These are phyloP conservation scores for Syrphus vitripennis DNA, from an alignment of 2,888 invertebrate species.

Conservation along the genomic window DNA sequence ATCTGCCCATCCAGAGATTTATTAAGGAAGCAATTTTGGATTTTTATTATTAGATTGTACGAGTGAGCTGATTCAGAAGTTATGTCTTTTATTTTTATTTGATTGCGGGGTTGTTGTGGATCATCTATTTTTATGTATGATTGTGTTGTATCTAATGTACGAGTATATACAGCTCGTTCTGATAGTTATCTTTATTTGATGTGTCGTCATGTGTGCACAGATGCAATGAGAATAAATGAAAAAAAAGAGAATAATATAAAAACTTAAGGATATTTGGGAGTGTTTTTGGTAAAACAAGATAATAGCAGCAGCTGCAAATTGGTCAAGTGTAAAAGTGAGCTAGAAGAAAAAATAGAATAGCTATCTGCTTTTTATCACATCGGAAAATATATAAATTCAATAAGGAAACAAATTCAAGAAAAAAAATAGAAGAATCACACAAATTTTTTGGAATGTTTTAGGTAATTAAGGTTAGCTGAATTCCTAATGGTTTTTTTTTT, in stretches of 20 bases:
- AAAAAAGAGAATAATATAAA: not conserved
- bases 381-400: not conserved
- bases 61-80: conserved; percentile 42
- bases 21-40: conserved; percentile 67
- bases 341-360: not conserved
- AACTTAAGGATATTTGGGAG: not conserved
- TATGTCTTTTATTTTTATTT: conserved; percentile 6
- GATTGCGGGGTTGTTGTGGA: conserved; percentile 27
- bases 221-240: conserved; percentile 26
- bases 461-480: too few species aligned
- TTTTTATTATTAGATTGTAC: conserved; percentile 62
- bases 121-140: not conserved
- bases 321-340: not conserved
- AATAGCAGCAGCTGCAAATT: not conserved
- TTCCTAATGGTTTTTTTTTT: too few species aligned
- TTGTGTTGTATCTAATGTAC: not conserved
- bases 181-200: conserved; percentile 54
- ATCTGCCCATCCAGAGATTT: conserved; percentile 50
- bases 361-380: not conserved
- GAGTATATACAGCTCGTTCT: conserved; percentile 19
- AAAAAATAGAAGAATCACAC: too few species aligned
- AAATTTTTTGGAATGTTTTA: too few species aligned
- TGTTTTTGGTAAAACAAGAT: not conserved
- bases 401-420: too few species aligned
- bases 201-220: conserved; percentile 48